A percentile compares a stretch with the other conserved stretches of the same genome.
Conservation (phyloP, 2,797 vertebrate genomes). For the Apogon hyalosoma region DNA sequence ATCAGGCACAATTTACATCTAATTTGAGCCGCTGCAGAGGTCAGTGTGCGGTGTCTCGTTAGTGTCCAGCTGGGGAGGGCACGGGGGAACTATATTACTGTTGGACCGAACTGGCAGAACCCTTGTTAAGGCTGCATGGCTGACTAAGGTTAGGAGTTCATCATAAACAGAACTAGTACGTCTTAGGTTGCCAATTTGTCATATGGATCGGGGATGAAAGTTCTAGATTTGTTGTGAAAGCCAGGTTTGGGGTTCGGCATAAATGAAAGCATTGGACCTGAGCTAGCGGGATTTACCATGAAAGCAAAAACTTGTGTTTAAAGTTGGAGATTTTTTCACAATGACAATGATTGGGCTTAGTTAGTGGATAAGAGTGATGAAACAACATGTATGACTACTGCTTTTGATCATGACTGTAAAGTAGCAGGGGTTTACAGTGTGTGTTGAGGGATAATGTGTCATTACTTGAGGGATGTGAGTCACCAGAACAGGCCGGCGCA, state of each 20-base stretch:
- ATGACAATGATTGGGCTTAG: conserved; percentile 60
- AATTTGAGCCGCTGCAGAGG: conserved; percentile 83
- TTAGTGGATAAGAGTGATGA: conserved; percentile 67
- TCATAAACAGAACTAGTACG: conserved; percentile 50
- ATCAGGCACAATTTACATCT: conserved; percentile 85
- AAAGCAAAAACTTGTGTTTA: conserved; percentile 62
- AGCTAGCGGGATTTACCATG: conserved; percentile 51
- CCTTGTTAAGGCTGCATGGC: conserved; percentile 60
- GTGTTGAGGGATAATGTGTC: conserved; percentile 81
- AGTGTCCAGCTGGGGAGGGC: conserved; percentile 68
- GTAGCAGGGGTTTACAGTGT: conserved; percentile 74
- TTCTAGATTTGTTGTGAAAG: conserved; percentile 53
- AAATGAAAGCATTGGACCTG: too few species aligned
- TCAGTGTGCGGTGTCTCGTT: conserved; percentile 79
- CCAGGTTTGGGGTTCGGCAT: conserved; percentile 1
- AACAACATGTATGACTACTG: conserved; percentile 68
- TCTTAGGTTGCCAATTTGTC: conserved; percentile 31
- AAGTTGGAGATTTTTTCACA: conserved; percentile 58
- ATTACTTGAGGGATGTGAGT: conserved; percentile 82
- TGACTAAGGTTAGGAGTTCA: conserved; percentile 68
- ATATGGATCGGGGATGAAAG: conserved; percentile 28
- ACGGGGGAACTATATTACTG: conserved; percentile 52
- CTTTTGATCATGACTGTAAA: conserved; percentile 80
- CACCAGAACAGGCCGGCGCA: conserved; percentile 65
- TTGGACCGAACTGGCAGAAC: conserved; percentile 56